These are phyloP conservation scores for Nomada fabriciana DNA, from an alignment of 2,888 invertebrate species.

Conservation along the genomic window DNA sequence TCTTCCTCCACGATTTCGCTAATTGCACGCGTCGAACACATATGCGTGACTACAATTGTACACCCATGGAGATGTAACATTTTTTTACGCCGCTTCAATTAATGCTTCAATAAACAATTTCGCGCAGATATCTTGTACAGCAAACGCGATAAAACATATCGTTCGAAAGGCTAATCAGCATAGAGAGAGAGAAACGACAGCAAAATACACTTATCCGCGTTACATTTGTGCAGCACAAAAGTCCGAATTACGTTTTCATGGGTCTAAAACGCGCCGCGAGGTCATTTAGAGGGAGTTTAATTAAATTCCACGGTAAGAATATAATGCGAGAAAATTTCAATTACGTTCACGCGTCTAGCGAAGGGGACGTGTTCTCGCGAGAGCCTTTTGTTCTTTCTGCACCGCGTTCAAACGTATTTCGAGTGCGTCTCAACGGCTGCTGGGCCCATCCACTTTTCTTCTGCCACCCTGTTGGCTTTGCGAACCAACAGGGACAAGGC, in stretches of 20 bases:
- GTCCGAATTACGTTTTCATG: slow-evolving; percentile 33
- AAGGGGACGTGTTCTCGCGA: slow-evolving; percentile 17
- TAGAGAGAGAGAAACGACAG: background rate
- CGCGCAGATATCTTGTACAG: background rate
- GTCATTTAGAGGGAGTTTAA: slow-evolving; percentile 49
- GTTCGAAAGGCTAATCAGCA: background rate
- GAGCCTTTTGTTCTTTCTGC: slow-evolving; percentile 39
- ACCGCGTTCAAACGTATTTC: slow-evolving; percentile 12
- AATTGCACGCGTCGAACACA: slow-evolving; percentile 1
- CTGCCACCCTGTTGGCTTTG: background rate
- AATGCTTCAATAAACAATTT: too few species aligned
- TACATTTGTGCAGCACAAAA: background rate
- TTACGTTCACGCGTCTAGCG: slow-evolving; percentile 40
- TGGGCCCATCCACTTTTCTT: background rate
- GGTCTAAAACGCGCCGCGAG: slow-evolving; percentile 13
- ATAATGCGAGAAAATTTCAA: slow-evolving; percentile 51
- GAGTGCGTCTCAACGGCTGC: background rate
- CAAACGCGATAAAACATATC: background rate
- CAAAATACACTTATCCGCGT: background rate
- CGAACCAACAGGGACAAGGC: background rate
- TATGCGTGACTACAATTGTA: background rate
- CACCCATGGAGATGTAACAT: too few species aligned
- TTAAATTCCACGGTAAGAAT: slow-evolving; percentile 54
- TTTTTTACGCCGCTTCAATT: too few species aligned
- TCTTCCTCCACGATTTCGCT: background rate